phyloP scores from a whole-genome alignment of 2,113 vertebrate genomes.

The Hystrix cristata region DNA sequence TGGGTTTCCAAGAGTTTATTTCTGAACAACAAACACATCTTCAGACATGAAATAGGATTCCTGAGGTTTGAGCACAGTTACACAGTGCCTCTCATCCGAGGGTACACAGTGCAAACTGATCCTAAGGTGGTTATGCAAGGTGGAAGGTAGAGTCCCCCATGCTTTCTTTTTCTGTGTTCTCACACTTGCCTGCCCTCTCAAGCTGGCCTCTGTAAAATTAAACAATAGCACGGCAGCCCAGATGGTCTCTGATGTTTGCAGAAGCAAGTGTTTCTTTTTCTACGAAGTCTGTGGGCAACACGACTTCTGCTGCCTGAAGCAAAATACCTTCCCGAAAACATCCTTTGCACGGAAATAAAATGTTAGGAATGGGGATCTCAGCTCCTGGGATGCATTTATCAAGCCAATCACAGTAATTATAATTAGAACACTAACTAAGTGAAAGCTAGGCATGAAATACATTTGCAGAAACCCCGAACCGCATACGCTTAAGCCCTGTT shows the following conservation, averaged over 20 bases:
- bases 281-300: background rate
- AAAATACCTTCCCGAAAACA: slow-evolving; percentile 58
- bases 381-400: slow-evolving; percentile 77
- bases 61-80: slow-evolving; percentile 59
- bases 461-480: slow-evolving; percentile 65
- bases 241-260: slow-evolving; percentile 62
- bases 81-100: background rate
- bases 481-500: slow-evolving; percentile 66
- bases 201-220: background rate
- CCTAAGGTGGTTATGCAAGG: background rate
- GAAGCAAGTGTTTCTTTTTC: slow-evolving; percentile 60
- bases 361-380: slow-evolving; percentile 48
- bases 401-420: slow-evolving; percentile 79
- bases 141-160: background rate
- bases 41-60: slow-evolving; percentile 74
- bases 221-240: background rate
- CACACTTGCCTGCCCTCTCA: background rate
- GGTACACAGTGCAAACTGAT: background rate
- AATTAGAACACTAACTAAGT: slow-evolving; percentile 77
- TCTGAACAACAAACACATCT: slow-evolving; percentile 46
- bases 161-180: background rate
- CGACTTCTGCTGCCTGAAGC: slow-evolving; percentile 57
- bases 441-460: slow-evolving; percentile 68
- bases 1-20: slow-evolving; percentile 67
- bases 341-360: slow-evolving; percentile 66